Evolutionary conservation across 2,888 invertebrate genomes (phyloP).

Genomic region (Ophion ventricosus): DNA sequence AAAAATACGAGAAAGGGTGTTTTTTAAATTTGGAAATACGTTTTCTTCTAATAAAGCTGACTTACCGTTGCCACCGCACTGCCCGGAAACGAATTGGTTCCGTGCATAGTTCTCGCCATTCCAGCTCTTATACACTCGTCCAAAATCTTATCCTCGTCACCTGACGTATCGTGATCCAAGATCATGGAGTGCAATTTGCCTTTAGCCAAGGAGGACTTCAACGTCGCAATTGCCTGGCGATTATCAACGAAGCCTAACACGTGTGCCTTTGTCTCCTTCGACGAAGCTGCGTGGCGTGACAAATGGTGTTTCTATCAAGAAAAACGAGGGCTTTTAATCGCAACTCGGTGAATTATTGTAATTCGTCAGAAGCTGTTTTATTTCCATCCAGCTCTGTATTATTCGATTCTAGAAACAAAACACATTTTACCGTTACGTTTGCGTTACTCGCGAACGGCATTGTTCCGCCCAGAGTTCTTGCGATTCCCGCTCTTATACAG

Average conservation of each 20-base stretch:
- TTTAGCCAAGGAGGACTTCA: neutral
- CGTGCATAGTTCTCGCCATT: constrained; percentile 83
- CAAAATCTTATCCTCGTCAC: constrained; percentile 85
- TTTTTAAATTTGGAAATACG: no score
- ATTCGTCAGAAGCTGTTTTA: no score
- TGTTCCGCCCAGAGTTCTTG: constrained; percentile 78
- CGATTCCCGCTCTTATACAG: constrained; percentile 88
- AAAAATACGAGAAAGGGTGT: no score
- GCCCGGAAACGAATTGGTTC: constrained; percentile 40
- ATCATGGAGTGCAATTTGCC: neutral
- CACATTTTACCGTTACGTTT: neutral
- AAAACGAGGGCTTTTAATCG: neutral
- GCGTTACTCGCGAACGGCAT: constrained; percentile 27
- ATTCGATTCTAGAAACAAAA: no score
- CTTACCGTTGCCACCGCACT: constrained; percentile 20
- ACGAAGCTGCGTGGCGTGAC: constrained; percentile 11
- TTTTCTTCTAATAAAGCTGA: constrained; percentile 15
- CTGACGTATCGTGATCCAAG: constrained; percentile 23
- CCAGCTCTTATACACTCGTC: constrained; percentile 88
- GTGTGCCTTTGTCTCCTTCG: neutral
- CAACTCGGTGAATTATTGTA: no score
- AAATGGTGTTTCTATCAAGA: constrained; percentile 7
- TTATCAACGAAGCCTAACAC: neutral
- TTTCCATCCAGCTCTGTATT: no score
- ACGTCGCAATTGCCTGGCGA: neutral